phyloP scores from a whole-genome alignment of 2,113 vertebrate species.

The Planiliza haematocheilus region DNA sequence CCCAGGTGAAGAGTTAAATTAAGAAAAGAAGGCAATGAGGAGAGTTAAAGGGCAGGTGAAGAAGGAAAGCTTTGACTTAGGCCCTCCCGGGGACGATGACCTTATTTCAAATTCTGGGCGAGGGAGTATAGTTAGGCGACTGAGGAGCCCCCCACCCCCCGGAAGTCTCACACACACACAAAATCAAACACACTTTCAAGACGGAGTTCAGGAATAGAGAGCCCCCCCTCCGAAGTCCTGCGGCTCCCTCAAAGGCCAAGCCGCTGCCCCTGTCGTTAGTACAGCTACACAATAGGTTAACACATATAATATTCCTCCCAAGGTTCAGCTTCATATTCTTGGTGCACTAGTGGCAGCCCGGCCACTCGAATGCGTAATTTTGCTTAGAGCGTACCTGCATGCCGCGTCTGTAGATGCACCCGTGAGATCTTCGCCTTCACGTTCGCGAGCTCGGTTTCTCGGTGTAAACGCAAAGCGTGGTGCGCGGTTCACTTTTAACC shows the following conservation, averaged over 20 bases:
- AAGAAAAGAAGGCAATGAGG: slow-evolving; percentile 67
- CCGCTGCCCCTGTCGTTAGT: slow-evolving; percentile 51
- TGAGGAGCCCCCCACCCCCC: slow-evolving; percentile 69
- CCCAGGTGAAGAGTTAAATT: slow-evolving; percentile 70
- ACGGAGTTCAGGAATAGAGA: slow-evolving; percentile 63
- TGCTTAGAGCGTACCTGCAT: too few species aligned
- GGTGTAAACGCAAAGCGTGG: too few species aligned
- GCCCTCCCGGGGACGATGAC: slow-evolving; percentile 85
- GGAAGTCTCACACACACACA: slow-evolving; percentile 53
- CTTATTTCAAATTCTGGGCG: slow-evolving; percentile 90
- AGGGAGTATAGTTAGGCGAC: slow-evolving; percentile 77
- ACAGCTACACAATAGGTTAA: slow-evolving; percentile 54
- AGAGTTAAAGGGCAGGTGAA: slow-evolving; percentile 83
- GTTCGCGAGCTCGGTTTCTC: too few species aligned
- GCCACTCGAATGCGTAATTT: too few species aligned
- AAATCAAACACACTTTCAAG: slow-evolving; percentile 60
- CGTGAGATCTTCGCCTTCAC: too few species aligned
- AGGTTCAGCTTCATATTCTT: slow-evolving; percentile 25
- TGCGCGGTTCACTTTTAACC: too few species aligned
- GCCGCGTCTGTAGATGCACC: too few species aligned
- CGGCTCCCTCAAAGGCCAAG: slow-evolving; percentile 78
- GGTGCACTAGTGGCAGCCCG: background rate
- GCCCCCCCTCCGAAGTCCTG: slow-evolving; percentile 69
- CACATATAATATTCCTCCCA: slow-evolving; percentile 44
- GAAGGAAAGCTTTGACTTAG: slow-evolving; percentile 84